Base-by-base conservation (phyloP, 2,888 invertebrate species). In the Ophion ellenae region DNA sequence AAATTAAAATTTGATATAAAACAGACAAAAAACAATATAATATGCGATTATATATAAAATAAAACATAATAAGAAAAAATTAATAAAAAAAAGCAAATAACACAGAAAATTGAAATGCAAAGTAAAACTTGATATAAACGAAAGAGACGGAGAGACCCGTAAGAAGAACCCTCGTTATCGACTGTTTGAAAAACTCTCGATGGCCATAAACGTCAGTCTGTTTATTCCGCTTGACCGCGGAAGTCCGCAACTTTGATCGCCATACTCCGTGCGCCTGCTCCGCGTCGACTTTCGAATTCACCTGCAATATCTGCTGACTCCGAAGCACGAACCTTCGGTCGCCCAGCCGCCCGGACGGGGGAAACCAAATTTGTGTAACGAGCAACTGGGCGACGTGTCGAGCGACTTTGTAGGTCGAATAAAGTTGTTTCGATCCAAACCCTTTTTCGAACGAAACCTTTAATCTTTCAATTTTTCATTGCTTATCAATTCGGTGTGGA, bases 201-300 rank as follows among this genome's bases (percentile, higher is more conserved):
- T 77, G 84, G 80, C 86, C 87, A 89, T 90, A 89, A 90, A 89
- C 89, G 87, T 87, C 84, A 82, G 84, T 74, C 86, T 77, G 83
- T 81, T 70, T 61, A 69, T 90, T 90, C 86, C 89, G 89, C 82
- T 87, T 81, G 86, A 86, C 86, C 84, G 61, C 9, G 88, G n/a
- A n/a, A 89, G 81, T 88, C 86, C 81, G 76, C 78, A 87, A 87
- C 82, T 82, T 84, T 81, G 80, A 85, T 76, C 83, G 83, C 73
- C 53, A 53, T 76, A 63, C 63, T 81, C 77, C 17, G 69, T 57
- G 71, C 67, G 80, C 57, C 32, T 57, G 67, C 47, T 32, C 66
- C 24, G 59, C 59, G 61, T 83, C 74, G 83, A 80, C 71, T 83
- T 81, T 64, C 40, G 20, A n/a, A 40, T 28, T 24, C 32, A 36